Base-by-base conservation (phyloP, 1,140 invertebrate genomes). In the Patella vulgata region DNA sequence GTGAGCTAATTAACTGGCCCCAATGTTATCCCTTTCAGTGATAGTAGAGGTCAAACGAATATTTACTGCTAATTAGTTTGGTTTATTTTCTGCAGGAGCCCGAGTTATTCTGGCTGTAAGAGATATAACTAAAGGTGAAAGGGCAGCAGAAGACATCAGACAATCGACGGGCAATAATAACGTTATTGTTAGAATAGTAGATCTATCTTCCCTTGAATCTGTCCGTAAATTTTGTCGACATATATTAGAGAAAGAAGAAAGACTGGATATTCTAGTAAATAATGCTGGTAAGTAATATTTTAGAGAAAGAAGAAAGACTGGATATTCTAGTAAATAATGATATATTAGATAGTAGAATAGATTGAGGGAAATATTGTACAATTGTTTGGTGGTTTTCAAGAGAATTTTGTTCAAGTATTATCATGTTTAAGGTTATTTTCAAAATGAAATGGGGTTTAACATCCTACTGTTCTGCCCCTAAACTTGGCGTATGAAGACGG, bases 71-170 rank as follows among this genome's bases (percentile, higher is more conserved):
- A n/a, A n/a, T n/a, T n/a, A n/a, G n/a, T n/a, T n/a, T n/a, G n/a
- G n/a, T n/a, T n/a, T n/a, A n/a, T n/a, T n/a, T n/a, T n/a, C n/a
- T n/a, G n/a, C 28, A 71, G 89, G 91, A 5, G 94, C 92, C 1
- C 89, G 87, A 75, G 89, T 96, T 39, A 88, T 94, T 30, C 87
- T 96, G 85, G 93, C 92, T 8, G 95, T 93, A 79, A 85, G 93
- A 58, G 88, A 94, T 83, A 84, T 91, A 68, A 74, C 85, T 42
- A 89, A 88, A 75, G 94, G 92, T 78, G 89, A 92, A 85, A 68
- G 89, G 86, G 87, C 89, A 30, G 87, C 93, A 1, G 84, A 89
- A 72, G 88, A 94, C 70, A 94, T 96, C 47, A 89, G 93, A n/a
- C 36, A 42, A 21, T 19, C 68, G n/a, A 64, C 74, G 3, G 61